These are phyloP conservation scores for Tigriopus japonicus DNA, from an alignment of 1,140 invertebrate species.

Conservation along the genomic window DNA sequence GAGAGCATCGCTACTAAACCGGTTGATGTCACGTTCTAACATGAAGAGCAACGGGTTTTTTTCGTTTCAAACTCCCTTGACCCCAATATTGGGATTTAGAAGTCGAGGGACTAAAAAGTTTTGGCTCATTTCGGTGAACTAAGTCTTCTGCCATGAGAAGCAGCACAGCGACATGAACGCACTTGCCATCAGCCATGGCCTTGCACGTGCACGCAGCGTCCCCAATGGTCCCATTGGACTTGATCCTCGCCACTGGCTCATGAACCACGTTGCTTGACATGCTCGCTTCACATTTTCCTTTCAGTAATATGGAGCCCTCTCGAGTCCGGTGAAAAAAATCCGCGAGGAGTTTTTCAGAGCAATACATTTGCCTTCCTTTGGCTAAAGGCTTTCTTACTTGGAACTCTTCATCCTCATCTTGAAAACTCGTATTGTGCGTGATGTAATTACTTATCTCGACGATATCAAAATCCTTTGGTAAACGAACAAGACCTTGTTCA, in stretches of 20 bases:
- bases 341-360: no score
- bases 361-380: no score
- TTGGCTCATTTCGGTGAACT: not conserved
- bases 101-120: not conserved
- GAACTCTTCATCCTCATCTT: no score
- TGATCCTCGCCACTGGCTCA: not conserved
- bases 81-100: not conserved
- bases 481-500: no score
- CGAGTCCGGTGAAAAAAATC: no score
- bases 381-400: no score
- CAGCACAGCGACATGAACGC: not conserved
- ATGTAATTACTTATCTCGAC: no score
- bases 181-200: not conserved
- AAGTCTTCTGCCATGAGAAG: not conserved
- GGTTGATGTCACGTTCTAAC: not conserved
- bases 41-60: not conserved
- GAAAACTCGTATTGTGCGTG: no score
- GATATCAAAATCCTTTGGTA: no score
- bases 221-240: not conserved
- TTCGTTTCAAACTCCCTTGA: not conserved
- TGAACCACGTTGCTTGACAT: not conserved
- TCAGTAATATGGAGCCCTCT: no score
- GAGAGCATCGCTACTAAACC: no score
- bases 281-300: no score
- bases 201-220: not conserved